phyloP scores from a whole-genome alignment of 2,113 vertebrate species.

The Circaetus gallicus region DNA sequence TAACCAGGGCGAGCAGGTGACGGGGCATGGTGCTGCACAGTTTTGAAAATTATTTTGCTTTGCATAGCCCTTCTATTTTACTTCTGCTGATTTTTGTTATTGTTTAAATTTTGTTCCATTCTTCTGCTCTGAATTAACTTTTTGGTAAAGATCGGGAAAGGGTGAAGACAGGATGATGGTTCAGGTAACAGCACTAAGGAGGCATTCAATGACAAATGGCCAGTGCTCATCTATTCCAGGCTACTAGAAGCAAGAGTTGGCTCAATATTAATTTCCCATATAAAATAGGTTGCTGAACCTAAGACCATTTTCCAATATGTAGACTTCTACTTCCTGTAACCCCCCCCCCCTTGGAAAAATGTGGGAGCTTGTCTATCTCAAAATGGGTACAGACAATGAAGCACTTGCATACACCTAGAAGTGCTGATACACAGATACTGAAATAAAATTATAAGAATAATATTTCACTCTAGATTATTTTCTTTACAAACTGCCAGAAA shows the following conservation, averaged over 20 bases:
- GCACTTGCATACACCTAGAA: background rate
- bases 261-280: background rate
- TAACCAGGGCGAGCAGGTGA: background rate
- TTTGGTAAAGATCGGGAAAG: background rate
- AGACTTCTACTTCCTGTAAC: background rate
- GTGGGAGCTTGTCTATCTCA: background rate
- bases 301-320: background rate
- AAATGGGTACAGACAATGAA: background rate
- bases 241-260: background rate
- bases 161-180: background rate
- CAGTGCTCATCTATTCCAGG: background rate
- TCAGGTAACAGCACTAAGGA: background rate
- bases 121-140: background rate
- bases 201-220: rapidly evolving
- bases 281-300: background rate
- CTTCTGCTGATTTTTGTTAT: background rate
- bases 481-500: background rate
- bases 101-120: background rate
- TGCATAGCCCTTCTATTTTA: background rate
- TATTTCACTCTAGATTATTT: background rate
- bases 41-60: background rate
- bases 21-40: background rate
- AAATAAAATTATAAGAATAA: background rate
- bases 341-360: background rate
- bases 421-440: background rate